Evolutionary conservation across 1,140 invertebrate species (phyloP).

Genomic region (Steinernema feltiae): DNA sequence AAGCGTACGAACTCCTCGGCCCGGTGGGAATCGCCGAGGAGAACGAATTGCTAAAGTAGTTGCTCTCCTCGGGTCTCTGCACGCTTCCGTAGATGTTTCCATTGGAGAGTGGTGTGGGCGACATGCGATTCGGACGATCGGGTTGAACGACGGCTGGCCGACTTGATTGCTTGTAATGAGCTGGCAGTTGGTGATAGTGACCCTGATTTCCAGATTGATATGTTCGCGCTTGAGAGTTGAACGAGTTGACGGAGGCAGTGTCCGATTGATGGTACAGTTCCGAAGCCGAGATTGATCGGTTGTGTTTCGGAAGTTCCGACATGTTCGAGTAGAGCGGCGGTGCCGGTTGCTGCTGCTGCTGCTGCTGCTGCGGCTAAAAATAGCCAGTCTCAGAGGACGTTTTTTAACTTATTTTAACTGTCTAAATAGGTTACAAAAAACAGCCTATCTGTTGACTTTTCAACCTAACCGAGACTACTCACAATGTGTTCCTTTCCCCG

Average conservation of each 20-base stretch:
- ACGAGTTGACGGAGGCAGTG: slow-evolving; percentile 12
- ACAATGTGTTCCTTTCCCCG: too few species aligned
- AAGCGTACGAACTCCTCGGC: background rate
- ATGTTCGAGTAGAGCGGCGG: slow-evolving; percentile 15
- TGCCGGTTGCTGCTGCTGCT: too few species aligned
- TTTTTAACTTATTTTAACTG: too few species aligned
- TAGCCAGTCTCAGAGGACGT: too few species aligned
- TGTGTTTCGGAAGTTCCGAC: slow-evolving; percentile 16
- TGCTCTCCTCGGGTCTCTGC: background rate
- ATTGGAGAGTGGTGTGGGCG: background rate
- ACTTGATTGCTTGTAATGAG: slow-evolving; percentile 31
- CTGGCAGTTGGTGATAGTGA: slow-evolving; percentile 34
- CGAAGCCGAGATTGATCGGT: slow-evolving; percentile 32
- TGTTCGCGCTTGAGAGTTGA: slow-evolving; percentile 19
- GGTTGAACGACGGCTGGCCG: slow-evolving; percentile 31
- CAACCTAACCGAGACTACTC: too few species aligned
- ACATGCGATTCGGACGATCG: slow-evolving; percentile 3
- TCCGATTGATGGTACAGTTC: slow-evolving; percentile 30
- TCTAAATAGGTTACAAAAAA: too few species aligned
- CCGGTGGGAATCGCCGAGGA: background rate
- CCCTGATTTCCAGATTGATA: slow-evolving; percentile 28
- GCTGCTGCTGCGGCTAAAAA: slow-evolving; percentile 13
- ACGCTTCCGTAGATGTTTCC: background rate
- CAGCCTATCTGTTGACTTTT: too few species aligned
- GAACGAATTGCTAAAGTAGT: slow-evolving; percentile 2